A percentile compares a stretch with the other conserved stretches of the same genome.
These are phyloP conservation scores for Grallaria varia DNA, from an alignment of 2,113 vertebrate species.

Conservation along the genomic window DNA sequence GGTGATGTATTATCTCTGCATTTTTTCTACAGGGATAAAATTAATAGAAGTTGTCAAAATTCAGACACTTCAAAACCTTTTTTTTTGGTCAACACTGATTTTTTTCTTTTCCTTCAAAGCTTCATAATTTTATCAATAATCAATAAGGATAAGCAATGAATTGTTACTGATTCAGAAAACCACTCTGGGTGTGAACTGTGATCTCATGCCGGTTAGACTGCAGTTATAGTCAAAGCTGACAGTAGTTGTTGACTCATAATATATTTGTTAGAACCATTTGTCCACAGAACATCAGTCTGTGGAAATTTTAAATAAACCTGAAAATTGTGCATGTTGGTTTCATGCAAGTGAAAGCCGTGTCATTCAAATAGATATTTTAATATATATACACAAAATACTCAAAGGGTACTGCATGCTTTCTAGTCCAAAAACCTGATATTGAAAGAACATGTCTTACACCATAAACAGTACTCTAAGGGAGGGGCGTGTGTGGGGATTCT, in stretches of 20 bases:
- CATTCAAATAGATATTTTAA: not conserved
- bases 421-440: not conserved
- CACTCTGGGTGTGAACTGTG: not conserved
- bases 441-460: not conserved
- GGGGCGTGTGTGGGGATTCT: rapidly evolving
- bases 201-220: not conserved
- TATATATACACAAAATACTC: not conserved
- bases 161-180: not conserved
- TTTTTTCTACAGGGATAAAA: not conserved
- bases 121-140: not conserved
- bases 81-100: not conserved
- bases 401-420: not conserved
- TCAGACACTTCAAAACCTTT: not conserved
- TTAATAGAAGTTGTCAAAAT: not conserved
- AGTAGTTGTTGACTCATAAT: not conserved
- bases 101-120: not conserved
- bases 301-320: not conserved
- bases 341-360: not conserved
- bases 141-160: not conserved
- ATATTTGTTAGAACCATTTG: not conserved
- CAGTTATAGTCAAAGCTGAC: not conserved
- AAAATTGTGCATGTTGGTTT: not conserved
- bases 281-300: not conserved
- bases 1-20: not conserved
- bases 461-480: not conserved